Percentiles rank a stretch among this genome's conserved stretches.
Conservation (phyloP, 2,113 vertebrate genomes). For the Phalacrocorax brasilianus region DNA sequence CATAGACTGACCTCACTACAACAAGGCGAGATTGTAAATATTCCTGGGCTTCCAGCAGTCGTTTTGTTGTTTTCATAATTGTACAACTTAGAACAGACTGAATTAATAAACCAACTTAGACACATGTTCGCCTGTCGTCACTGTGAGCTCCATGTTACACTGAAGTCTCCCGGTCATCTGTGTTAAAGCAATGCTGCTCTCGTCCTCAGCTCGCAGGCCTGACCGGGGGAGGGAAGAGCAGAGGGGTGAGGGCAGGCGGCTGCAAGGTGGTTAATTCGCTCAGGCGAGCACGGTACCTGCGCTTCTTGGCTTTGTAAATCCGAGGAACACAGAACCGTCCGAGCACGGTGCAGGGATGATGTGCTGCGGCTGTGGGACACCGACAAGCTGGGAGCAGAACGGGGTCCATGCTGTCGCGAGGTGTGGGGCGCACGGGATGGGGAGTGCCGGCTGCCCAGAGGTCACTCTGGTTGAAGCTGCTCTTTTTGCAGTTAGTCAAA, state of each 20-base stretch:
- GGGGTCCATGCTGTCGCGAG: background rate
- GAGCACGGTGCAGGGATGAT: fast-evolving
- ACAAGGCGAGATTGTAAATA: slow-evolving; percentile 85
- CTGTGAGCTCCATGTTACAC: background rate
- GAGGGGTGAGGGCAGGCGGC: background rate
- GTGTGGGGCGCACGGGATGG: fast-evolving
- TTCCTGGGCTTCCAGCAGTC: slow-evolving; percentile 93
- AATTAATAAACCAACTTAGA: slow-evolving; percentile 86
- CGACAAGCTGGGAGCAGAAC: fast-evolving
- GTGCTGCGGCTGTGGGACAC: fast-evolving
- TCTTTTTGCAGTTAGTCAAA: background rate
- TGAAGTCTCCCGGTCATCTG: background rate
- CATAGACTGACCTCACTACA: slow-evolving; percentile 86
- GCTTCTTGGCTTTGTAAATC: background rate
- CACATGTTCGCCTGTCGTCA: background rate
- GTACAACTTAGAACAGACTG: slow-evolving; percentile 81
- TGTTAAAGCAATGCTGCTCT: background rate
- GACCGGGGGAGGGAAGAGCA: background rate
- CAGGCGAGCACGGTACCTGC: fast-evolving
- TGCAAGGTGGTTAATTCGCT: fast-evolving
- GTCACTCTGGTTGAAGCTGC: background rate
- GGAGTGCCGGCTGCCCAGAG: fast-evolving
- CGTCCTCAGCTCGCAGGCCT: fast-evolving
- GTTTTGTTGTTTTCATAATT: slow-evolving; percentile 92
- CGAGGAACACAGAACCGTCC: fast-evolving